Evolutionary conservation across 2,888 invertebrate genomes (phyloP).

Genomic region (Acleris emargana): DNA sequence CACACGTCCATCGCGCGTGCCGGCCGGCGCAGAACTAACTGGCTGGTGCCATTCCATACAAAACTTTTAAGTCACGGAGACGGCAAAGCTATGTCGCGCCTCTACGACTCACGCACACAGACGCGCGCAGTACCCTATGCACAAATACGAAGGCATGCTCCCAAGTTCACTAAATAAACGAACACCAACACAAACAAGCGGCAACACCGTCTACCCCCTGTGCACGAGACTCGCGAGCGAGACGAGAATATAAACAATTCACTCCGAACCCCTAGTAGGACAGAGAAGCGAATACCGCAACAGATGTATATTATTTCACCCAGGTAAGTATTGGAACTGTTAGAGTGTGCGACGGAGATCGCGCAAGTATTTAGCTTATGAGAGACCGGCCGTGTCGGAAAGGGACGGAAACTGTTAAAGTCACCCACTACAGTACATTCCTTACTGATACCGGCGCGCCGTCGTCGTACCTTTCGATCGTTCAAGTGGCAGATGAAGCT

Average conservation of each 20-base stretch:
- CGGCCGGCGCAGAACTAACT: constrained; percentile 81
- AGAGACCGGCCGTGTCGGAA: constrained; percentile 74
- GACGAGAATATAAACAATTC: constrained; percentile 81
- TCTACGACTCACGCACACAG: constrained; percentile 81
- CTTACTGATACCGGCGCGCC: constrained; percentile 81
- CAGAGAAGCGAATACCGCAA: constrained; percentile 70
- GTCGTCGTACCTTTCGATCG: constrained; percentile 83
- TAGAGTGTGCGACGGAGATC: constrained; percentile 76
- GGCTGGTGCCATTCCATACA: constrained; percentile 74
- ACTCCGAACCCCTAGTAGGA: constrained; percentile 59
- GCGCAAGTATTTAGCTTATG: constrained; percentile 76
- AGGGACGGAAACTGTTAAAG: constrained; percentile 79
- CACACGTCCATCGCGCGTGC: constrained; percentile 69
- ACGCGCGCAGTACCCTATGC: constrained; percentile 74
- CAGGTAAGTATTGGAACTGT: constrained; percentile 83
- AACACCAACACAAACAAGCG: constrained; percentile 79
- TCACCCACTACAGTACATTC: constrained; percentile 81
- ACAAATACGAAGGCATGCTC: constrained; percentile 81
- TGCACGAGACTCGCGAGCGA: constrained; percentile 73
- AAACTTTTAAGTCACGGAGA: constrained; percentile 84
- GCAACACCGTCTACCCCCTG: constrained; percentile 81
- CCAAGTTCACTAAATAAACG: constrained; percentile 84
- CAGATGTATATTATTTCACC: constrained; percentile 83
- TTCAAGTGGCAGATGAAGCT: constrained; percentile 84
- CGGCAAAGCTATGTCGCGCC: constrained; percentile 84